Evolutionary conservation across 2,888 invertebrate genomes (phyloP).

Genomic region (Heliconius ethilla): DNA sequence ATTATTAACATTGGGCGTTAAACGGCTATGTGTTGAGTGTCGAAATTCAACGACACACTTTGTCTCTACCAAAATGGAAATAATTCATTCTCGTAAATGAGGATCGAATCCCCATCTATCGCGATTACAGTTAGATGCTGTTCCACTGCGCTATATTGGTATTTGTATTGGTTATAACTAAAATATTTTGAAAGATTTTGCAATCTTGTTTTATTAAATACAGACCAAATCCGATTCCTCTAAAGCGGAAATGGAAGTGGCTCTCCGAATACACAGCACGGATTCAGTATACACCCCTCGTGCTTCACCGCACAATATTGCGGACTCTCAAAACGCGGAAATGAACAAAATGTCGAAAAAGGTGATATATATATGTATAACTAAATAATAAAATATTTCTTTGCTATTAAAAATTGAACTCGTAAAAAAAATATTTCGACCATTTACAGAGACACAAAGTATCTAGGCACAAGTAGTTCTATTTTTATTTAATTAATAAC

Average conservation of each 20-base stretch:
- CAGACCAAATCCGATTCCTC: slow-evolving; percentile 68
- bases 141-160: too few species aligned
- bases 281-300: slow-evolving; percentile 65
- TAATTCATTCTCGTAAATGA: too few species aligned
- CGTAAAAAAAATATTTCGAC: too few species aligned
- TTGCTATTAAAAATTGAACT: neutral
- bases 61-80: too few species aligned
- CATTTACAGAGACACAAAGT: too few species aligned
- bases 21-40: too few species aligned
- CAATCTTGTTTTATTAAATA: neutral
- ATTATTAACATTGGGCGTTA: too few species aligned
- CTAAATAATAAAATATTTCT: neutral
- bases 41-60: too few species aligned
- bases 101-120: too few species aligned
- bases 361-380: slow-evolving; percentile 44
- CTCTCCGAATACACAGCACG: slow-evolving; percentile 67
- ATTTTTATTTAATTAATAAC: too few species aligned
- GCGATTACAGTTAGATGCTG: too few species aligned
- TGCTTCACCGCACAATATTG: slow-evolving; percentile 61
- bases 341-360: slow-evolving; percentile 71
- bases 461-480: too few species aligned
- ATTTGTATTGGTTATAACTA: neutral
- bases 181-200: neutral
- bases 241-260: slow-evolving; percentile 67
- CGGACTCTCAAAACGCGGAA: slow-evolving; percentile 59